Evolutionary conservation across 2,113 vertebrate genomes (phyloP).

Genomic region (Gobiocypris rarus): DNA sequence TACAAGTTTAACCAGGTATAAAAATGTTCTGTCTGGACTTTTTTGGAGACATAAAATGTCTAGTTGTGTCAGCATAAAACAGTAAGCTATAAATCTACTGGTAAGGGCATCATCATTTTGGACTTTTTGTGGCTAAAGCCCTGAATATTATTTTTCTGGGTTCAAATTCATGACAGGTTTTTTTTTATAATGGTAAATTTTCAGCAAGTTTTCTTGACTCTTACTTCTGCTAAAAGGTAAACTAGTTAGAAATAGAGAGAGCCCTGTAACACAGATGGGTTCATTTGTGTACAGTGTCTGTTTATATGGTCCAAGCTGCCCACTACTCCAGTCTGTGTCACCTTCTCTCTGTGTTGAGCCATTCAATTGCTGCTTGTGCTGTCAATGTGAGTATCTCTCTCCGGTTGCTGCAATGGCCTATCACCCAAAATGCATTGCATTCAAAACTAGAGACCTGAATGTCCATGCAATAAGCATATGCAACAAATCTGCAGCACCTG

Average conservation of each 20-base stretch:
- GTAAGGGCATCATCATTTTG: background rate
- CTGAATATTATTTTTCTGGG: background rate
- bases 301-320: slow-evolving; percentile 6
- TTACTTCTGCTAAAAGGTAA: background rate
- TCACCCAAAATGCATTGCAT: background rate
- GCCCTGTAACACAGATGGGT: background rate
- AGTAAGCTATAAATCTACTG: background rate
- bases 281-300: slow-evolving; percentile 22
- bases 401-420: background rate
- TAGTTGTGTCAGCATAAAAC: slow-evolving; percentile 4
- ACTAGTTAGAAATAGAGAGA: background rate
- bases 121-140: background rate
- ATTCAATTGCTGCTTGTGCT: background rate
- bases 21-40: background rate
- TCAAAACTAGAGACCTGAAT: background rate
- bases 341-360: slow-evolving; percentile 8
- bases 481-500: background rate
- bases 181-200: background rate
- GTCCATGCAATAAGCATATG: background rate
- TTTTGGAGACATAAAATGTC: background rate
- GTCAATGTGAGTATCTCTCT: background rate
- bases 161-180: background rate
- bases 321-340: slow-evolving; percentile 29
- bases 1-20: background rate
- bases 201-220: background rate